These are phyloP conservation scores for Synchiropus splendidus DNA, from an alignment of 2,113 vertebrate species.

Conservation along the genomic window DNA sequence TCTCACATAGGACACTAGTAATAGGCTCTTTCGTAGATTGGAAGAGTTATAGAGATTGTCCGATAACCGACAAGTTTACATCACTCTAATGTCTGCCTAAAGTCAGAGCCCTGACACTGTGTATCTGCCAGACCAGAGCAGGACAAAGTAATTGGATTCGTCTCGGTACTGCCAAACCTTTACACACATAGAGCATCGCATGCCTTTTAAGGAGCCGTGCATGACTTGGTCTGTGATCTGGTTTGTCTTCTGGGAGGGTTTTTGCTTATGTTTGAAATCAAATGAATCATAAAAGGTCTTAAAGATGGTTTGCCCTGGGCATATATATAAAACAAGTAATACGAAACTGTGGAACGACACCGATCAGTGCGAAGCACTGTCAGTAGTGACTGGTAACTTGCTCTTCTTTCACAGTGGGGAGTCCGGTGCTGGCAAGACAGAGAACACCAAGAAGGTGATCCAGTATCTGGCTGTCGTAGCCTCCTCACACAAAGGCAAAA, in stretches of 20 bases:
- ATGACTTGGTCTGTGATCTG: constrained; percentile 4
- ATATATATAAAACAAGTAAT: too few relatives aligned
- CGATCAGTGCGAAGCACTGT: too few relatives aligned
- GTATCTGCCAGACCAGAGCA: constrained; percentile 16
- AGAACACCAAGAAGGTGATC: constrained; percentile 98
- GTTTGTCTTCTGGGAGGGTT: background rate
- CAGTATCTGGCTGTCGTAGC: constrained; percentile 93
- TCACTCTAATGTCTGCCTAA: background rate
- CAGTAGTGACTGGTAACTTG: background rate
- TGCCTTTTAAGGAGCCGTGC: constrained; percentile 59
- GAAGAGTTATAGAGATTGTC: constrained; percentile 4
- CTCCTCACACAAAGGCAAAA: constrained; percentile 92
- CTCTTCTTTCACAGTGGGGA: constrained; percentile 73
- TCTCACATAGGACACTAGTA: too few relatives aligned
- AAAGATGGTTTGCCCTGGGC: too few relatives aligned
- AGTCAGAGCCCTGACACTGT: constrained; percentile 16
- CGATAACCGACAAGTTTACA: constrained; percentile 1
- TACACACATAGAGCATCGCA: constrained; percentile 29
- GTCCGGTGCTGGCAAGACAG: constrained; percentile 94
- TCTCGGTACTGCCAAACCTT: constrained; percentile 24
- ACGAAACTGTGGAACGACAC: too few relatives aligned
- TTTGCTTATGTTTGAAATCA: constrained; percentile 15
- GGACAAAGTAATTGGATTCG: constrained; percentile 26
- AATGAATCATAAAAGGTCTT: background rate
- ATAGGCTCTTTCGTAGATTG: too few relatives aligned